Evolutionary conservation across 2,888 invertebrate genomes (phyloP), one percentile per base, ranked within the genome.

Genomic region (Drosophila stalkeri): DNA sequence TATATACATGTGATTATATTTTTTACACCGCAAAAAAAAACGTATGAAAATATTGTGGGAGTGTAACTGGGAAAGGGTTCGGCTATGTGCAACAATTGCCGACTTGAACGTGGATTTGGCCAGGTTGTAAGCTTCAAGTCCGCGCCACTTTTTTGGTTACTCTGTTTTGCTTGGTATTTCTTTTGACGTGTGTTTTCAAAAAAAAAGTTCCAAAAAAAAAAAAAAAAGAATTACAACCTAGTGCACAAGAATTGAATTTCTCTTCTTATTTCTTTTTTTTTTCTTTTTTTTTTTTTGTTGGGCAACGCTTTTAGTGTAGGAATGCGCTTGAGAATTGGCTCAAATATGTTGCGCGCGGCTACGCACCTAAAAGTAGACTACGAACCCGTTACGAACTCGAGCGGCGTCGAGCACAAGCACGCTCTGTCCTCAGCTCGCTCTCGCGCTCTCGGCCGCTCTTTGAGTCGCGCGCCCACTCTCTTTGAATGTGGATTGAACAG

Each of bases 281-380:
- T 49, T 6, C 31, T 31, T 44, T 43, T 63, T 54, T 16, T 57
- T 44, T 56, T 31, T 44, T 46, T 59, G 56, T 54, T 75, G 44
- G 68, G 46, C 35, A 68, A 81, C 71, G 76, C 66, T 65, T 72
- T 72, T 16, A 54, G 71, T 72, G 37, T 64, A 66, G 56, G 57
- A 35, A 55, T 68, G 59, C 37, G 65, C 12, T 72, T 39, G 41
- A 60, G 56, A 64, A 51, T 41, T 46, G 33, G 41, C 27, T 62
- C 60, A 59, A 61, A 16, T 52, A 52, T 83, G 84, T 70, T 83
- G 75, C 83, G 86, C 86, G 88, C 89, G 80, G 89, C 88, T 87
- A 90, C 90, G 91, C 91, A 91, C 92, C 91, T 91, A 90, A 91
- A 91, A 89, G 90, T 90, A 90, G 91, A 91, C 91, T 91, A 91